These are phyloP conservation scores for Pachypeltis micranthus DNA, from an alignment of 1,140 invertebrate genomes.

Conservation along the genomic window DNA sequence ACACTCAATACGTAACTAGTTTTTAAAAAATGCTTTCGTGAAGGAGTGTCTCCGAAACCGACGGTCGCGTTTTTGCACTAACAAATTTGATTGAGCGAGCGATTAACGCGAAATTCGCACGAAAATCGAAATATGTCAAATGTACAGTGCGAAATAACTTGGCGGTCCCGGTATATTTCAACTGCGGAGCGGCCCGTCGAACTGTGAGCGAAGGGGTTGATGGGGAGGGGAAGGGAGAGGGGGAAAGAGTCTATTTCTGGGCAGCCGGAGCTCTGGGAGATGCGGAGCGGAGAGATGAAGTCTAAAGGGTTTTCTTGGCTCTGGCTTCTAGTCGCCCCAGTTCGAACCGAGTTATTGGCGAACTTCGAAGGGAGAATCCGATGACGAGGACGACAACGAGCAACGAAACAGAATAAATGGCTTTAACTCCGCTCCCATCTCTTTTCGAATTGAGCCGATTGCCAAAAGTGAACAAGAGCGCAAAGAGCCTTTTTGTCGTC, in stretches of 20 bases:
- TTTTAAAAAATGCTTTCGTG: background rate
- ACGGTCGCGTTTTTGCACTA: background rate
- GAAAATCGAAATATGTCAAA: background rate
- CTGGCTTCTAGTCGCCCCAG: background rate
- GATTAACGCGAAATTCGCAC: background rate
- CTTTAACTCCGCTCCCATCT: no score
- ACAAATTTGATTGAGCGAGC: background rate
- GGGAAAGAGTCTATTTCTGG: no score
- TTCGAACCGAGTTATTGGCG: background rate
- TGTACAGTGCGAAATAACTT: conserved; percentile 4
- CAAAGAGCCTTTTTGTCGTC: no score
- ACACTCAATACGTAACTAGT: background rate
- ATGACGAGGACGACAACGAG: background rate
- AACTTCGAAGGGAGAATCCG: background rate
- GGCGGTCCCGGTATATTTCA: background rate
- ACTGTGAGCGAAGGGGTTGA: background rate
- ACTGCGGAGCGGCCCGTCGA: background rate
- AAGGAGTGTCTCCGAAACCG: background rate
- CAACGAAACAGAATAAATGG: background rate
- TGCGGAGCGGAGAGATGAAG: no score
- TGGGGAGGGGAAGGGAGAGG: background rate
- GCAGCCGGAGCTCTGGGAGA: no score
- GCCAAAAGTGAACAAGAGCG: no score
- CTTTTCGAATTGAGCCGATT: no score
- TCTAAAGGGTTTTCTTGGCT: background rate